A percentile compares a stretch with the other conserved stretches of the same genome.
phyloP scores from a whole-genome alignment of 2,888 invertebrate species.

The Nyleta sp. region DNA sequence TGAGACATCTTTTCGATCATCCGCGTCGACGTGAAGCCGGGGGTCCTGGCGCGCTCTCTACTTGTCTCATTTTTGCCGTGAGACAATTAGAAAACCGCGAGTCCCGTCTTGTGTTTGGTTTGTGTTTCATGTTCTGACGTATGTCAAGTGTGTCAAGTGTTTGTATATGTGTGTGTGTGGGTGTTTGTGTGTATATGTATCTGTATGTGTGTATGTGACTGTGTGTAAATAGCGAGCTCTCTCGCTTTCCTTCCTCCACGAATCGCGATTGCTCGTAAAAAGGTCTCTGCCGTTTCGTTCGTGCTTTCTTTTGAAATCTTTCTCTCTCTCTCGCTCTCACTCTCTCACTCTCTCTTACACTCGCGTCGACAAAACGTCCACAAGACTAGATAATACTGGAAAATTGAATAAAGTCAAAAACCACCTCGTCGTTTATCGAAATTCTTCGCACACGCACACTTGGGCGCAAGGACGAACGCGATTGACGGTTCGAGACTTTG shows the following conservation, averaged over 20 bases:
- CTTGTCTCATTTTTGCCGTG: constrained; percentile 20
- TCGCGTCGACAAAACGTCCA: constrained; percentile 73
- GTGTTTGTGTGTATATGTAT: constrained; percentile 15
- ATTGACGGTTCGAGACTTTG: not conserved
- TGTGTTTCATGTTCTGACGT: no score
- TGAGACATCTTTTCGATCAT: constrained; percentile 14
- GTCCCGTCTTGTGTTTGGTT: no score
- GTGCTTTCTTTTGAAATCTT: constrained; percentile 43
- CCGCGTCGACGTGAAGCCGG: constrained; percentile 11
- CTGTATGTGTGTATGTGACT: constrained; percentile 11
- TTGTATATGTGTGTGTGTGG: constrained; percentile 3
- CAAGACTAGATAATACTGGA: constrained; percentile 83
- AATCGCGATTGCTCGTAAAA: constrained; percentile 60
- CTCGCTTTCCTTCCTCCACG: constrained; percentile 41
- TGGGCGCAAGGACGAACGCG: constrained; percentile 45
- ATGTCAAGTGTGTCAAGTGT: no score
- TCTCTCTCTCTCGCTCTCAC: constrained; percentile 44
- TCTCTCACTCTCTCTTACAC: constrained; percentile 64
- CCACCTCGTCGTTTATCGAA: constrained; percentile 67
- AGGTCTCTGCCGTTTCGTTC: constrained; percentile 68
- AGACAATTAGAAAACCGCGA: constrained; percentile 37
- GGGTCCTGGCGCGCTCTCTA: constrained; percentile 18
- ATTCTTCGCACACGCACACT: constrained; percentile 63
- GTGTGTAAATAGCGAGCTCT: constrained; percentile 37
- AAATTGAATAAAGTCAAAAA: constrained; percentile 80